Evolutionary conservation across 2,888 invertebrate genomes (phyloP).

Genomic region (Drosophila neotestacea): DNA sequence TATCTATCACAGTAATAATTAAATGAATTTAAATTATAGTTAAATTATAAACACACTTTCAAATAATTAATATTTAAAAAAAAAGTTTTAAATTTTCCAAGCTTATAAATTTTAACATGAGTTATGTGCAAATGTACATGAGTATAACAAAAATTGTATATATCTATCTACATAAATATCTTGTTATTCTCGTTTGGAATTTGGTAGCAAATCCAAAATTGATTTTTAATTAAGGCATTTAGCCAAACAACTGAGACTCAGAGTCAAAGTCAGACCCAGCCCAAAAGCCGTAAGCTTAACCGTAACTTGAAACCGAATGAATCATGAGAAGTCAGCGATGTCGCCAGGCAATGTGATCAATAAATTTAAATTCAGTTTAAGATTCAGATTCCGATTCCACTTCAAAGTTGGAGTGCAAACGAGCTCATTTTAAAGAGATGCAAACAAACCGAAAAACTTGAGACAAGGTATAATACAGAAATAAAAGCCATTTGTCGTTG

Average conservation of each 20-base stretch:
- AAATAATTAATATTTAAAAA: too few relatives aligned
- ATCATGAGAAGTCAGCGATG: constrained; percentile 57
- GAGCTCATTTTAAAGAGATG: constrained; percentile 73
- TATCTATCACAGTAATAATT: too few relatives aligned
- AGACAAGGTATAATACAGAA: constrained; percentile 15
- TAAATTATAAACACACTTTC: too few relatives aligned
- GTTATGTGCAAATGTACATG: too few relatives aligned
- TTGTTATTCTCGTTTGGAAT: constrained; percentile 49
- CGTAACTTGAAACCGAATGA: constrained; percentile 60
- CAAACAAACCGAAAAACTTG: constrained; percentile 34
- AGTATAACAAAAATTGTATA: neutral
- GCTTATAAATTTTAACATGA: too few relatives aligned
- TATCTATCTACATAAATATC: constrained; percentile 19
- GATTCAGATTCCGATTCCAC: constrained; percentile 18
- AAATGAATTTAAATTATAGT: too few relatives aligned
- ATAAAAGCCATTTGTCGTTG: constrained; percentile 50
- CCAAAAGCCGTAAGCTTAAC: constrained; percentile 39
- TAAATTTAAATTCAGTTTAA: constrained; percentile 68
- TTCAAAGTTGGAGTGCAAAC: constrained; percentile 62
- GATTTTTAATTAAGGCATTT: constrained; percentile 81
- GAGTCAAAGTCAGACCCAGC: constrained; percentile 31
- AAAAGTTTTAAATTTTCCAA: too few relatives aligned
- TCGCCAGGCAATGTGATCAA: constrained; percentile 51
- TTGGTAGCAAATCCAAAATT: constrained; percentile 76
- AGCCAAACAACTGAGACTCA: constrained; percentile 51